These are phyloP conservation scores for Oenanthe melanoleuca DNA, from an alignment of 2,113 vertebrate species.

Conservation along the genomic window DNA sequence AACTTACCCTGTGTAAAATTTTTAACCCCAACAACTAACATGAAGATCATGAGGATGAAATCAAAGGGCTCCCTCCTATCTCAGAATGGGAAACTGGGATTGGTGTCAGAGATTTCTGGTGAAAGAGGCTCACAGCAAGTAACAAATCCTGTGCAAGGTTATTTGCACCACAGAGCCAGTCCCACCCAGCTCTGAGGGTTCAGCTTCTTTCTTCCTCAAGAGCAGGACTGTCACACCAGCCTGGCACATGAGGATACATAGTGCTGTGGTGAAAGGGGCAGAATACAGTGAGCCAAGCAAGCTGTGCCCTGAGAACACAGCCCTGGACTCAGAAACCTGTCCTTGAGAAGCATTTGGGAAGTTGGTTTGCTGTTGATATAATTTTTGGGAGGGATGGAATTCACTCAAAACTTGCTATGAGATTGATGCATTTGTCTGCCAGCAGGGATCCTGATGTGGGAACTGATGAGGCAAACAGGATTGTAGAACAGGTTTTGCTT, in stretches of 20 bases:
- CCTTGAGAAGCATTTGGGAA: background rate
- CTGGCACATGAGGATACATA: rapidly evolving
- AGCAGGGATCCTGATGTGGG: background rate
- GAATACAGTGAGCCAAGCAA: background rate
- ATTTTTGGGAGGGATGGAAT: background rate
- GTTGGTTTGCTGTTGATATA: background rate
- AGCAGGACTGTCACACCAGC: background rate
- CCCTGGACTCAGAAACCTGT: background rate
- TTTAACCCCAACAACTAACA: background rate
- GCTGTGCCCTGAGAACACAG: background rate
- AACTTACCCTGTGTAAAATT: background rate
- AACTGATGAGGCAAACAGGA: background rate
- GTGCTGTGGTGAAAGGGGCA: background rate
- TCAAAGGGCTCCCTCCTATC: background rate
- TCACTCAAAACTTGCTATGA: background rate
- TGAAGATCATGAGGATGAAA: background rate
- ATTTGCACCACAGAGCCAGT: background rate
- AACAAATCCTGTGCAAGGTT: background rate
- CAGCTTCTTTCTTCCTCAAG: background rate
- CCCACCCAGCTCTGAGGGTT: background rate
- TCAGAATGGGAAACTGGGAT: background rate
- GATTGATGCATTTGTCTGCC: background rate
- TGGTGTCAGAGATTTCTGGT: background rate
- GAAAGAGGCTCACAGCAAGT: background rate
- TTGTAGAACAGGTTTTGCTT: background rate